phyloP scores from a whole-genome alignment of 2,113 vertebrate genomes.

The Rhinoptilus africanus region DNA sequence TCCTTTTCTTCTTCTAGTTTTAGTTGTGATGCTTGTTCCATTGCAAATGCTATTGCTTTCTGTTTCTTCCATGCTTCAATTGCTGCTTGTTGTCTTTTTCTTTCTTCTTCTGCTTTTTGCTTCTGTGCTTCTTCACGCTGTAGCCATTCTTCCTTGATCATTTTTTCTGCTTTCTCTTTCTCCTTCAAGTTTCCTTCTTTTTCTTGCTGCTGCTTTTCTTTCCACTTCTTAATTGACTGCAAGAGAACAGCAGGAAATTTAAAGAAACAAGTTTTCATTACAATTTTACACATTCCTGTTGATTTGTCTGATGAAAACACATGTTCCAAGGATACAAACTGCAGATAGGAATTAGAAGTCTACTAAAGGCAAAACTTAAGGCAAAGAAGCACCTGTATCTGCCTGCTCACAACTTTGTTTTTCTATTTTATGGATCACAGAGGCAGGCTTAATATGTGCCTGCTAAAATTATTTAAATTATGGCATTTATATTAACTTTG shows the following conservation, averaged over 20 bases:
- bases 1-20: slow-evolving; percentile 72
- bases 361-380: neutral
- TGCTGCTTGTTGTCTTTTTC: slow-evolving; percentile 60
- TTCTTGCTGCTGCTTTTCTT: slow-evolving; percentile 75
- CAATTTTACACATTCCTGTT: neutral
- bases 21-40: slow-evolving; percentile 71
- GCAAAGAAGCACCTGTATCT: neutral
- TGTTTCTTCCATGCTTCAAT: slow-evolving; percentile 81
- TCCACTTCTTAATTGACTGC: slow-evolving; percentile 89
- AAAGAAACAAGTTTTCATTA: neutral
- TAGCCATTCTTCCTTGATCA: slow-evolving; percentile 13
- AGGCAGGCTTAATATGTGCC: neutral
- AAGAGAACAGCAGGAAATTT: neutral
- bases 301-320: neutral
- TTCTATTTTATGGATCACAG: neutral
- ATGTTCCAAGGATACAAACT: neutral
- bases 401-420: neutral
- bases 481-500: neutral
- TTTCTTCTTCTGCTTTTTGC: slow-evolving; percentile 75
- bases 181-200: slow-evolving; percentile 69
- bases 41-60: slow-evolving; percentile 69
- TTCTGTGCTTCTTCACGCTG: slow-evolving; percentile 60
- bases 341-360: neutral
- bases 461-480: neutral
- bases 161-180: slow-evolving; percentile 71